Base-by-base conservation (phyloP, 2,888 invertebrate genomes). In the Acronicta aceris region DNA sequence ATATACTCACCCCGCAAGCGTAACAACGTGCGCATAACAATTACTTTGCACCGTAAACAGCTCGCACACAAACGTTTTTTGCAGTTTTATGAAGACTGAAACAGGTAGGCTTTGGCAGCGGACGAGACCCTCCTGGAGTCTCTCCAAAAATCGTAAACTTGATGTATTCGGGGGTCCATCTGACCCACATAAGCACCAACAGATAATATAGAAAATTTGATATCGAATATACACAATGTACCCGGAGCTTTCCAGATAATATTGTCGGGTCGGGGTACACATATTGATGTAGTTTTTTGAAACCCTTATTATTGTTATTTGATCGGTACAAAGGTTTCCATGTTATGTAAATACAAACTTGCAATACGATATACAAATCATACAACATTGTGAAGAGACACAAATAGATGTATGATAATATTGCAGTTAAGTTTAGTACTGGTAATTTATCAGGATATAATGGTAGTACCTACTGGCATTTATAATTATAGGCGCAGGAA, bases 81-180 rank as follows among this genome's bases (percentile, higher is more conserved):
- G 65, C 57, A 70, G 68, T 72, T 80, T 79, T 78, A 79, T 74
- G 75, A 67, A 65, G 65, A 61, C 50, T 43, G 50, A 59, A 63
- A 50, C 62, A 56, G 55, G 50, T 48, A 65, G 50, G 53, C 65
- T 63, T 77, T 78, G 76, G 78, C 78, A 74, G 60, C 68, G 65
- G 64, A 74, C 72, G 67, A 58, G 58, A 61, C 63, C 62, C 69
- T 65, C 61, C 78, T 83, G 86, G 84, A 83, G 65, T 59, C 62
- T 65, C 78, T 86, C 84, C 84, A 85, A 84, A 49, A 60, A 55
- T 76, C 79, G 71, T 83, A 83, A 83, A 84, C 65, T 81, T 78
- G 74, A 78, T 75, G 69, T 62, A 58, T 70, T 69, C 66, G 45
- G 60, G 51, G 58, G 55, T 75, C 47, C 42, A 21, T 59, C 41